Evolutionary conservation across 1,140 invertebrate species (phyloP).

Genomic region (Atta texana): DNA sequence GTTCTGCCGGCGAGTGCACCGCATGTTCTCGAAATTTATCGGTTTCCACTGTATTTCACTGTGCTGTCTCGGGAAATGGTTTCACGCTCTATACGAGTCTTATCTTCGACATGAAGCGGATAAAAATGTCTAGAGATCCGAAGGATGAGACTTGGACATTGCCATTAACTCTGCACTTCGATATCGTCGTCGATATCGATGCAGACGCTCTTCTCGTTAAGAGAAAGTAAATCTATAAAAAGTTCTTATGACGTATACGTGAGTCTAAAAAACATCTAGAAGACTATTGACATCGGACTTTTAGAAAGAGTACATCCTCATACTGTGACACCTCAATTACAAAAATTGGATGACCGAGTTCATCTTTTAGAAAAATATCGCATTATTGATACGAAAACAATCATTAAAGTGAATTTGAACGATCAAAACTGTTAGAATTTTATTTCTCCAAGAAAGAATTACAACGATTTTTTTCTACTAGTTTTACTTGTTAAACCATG

Average conservation of each 20-base stretch:
- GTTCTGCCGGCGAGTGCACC: conserved; percentile 45
- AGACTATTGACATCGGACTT: conserved; percentile 25
- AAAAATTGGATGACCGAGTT: conserved; percentile 4
- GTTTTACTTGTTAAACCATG: neutral
- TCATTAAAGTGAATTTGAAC: neutral
- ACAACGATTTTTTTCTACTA: neutral
- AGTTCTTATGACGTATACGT: neutral
- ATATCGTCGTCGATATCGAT: conserved; percentile 30
- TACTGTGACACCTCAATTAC: conserved; percentile 16
- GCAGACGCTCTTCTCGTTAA: neutral
- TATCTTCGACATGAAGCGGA: conserved; percentile 40
- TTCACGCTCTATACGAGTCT: conserved; percentile 16
- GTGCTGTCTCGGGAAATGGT: conserved; percentile 21
- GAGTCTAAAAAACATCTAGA: neutral
- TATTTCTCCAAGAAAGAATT: neutral
- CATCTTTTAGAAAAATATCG: neutral
- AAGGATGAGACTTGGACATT: conserved; percentile 44
- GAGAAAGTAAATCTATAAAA: conserved; percentile 41
- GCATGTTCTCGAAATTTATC: conserved; percentile 51
- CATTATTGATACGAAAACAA: neutral
- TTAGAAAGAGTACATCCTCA: neutral
- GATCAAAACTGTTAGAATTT: neutral
- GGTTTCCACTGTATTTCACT: conserved; percentile 57
- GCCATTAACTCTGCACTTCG: conserved; percentile 28
- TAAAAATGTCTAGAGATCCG: conserved; percentile 52